These are phyloP conservation scores for Numenius arquata DNA, from an alignment of 2,113 vertebrate genomes.

Conservation along the genomic window DNA sequence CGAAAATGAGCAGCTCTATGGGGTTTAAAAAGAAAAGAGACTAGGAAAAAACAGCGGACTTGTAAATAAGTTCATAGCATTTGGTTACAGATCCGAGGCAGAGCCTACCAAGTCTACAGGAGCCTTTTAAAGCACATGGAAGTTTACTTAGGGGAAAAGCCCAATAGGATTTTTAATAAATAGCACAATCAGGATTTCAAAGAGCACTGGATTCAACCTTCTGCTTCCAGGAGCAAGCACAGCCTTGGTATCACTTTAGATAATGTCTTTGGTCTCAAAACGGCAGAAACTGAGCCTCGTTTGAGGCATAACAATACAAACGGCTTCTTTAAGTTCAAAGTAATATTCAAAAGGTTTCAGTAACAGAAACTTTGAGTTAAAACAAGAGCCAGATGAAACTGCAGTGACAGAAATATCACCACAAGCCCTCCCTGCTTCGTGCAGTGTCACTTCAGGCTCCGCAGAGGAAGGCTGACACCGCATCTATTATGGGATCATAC, in stretches of 20 bases:
- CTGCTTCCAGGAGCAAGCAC: neutral
- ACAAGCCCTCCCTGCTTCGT: neutral
- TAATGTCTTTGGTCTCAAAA: neutral
- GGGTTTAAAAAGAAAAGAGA: neutral
- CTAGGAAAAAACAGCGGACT: neutral
- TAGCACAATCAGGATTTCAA: neutral
- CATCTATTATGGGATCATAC: neutral
- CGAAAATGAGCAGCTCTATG: neutral
- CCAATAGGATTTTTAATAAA: neutral
- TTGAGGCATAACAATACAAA: neutral
- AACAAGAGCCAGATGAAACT: neutral
- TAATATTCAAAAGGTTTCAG: neutral
- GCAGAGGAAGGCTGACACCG: neutral
- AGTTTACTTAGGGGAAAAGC: neutral
- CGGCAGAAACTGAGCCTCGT: constrained; percentile 2
- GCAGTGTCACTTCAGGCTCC: neutral
- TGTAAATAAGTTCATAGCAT: neutral
- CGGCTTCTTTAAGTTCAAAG: constrained; percentile 1
- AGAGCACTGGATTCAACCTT: neutral
- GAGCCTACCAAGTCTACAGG: neutral
- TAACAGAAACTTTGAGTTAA: neutral
- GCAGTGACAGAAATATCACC: neutral
- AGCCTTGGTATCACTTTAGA: neutral
- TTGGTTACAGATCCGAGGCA: constrained; percentile 4
- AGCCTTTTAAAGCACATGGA: neutral